Conservation (phyloP, 1,140 invertebrate species). For the Hestina assimilis region DNA sequence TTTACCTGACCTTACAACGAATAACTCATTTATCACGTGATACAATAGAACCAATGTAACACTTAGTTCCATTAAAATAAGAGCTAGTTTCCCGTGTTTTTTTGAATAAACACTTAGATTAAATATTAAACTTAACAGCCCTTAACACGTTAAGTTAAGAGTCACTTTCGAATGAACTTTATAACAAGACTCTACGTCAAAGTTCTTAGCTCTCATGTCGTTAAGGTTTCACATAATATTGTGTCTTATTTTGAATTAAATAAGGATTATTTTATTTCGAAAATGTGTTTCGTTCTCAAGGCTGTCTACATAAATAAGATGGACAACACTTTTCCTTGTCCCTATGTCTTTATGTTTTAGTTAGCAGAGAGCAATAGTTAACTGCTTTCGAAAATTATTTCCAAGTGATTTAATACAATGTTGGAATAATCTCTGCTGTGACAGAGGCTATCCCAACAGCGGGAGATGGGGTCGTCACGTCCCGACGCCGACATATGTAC, state of each 20-base stretch:
- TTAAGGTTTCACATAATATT: no score
- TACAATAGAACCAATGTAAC: no score
- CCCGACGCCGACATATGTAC: no score
- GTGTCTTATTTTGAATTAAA: no score
- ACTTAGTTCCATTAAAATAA: not conserved
- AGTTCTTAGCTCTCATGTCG: not conserved
- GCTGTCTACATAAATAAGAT: conserved; percentile 39
- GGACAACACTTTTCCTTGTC: conserved; percentile 33
- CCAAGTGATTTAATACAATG: no score
- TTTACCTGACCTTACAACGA: no score
- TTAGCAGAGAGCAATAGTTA: no score
- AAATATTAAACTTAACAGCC: not conserved
- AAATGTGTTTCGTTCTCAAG: conserved; percentile 20
- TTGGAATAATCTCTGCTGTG: no score
- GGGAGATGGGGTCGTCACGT: no score
- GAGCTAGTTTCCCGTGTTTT: not conserved
- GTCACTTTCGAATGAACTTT: not conserved
- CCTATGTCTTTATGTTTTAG: conserved; percentile 8
- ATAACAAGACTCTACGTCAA: not conserved
- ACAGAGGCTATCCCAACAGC: no score
- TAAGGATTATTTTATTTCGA: conserved; percentile 5
- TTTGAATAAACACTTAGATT: not conserved
- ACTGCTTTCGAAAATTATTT: no score
- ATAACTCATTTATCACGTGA: no score
- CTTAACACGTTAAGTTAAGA: not conserved